Conservation (phyloP, 23 tunicate genomes). For the Styela plicata region DNA sequence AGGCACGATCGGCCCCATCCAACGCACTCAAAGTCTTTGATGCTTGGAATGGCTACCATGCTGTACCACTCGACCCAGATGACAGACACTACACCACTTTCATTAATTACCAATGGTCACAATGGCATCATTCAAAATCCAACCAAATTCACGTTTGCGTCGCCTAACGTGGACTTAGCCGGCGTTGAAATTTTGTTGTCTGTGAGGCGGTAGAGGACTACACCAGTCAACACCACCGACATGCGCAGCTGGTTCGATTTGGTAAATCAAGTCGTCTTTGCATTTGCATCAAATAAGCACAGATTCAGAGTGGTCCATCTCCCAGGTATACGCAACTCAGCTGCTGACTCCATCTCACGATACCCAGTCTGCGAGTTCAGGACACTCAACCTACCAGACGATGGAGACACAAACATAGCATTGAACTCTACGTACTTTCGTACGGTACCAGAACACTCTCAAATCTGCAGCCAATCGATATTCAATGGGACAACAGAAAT, state of each 20-base stretch:
- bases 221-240: neutral
- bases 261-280: neutral
- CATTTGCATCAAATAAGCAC: neutral
- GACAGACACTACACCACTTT: slow-evolving; percentile 16
- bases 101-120: slow-evolving; percentile 12
- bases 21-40: slow-evolving; percentile 30
- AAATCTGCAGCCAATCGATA: neutral
- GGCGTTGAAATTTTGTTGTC: neutral
- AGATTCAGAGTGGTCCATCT: neutral
- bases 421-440: neutral
- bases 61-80: slow-evolving; percentile 11
- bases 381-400: neutral
- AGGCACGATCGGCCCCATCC: slow-evolving; percentile 17
- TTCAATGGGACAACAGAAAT: neutral
- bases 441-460: neutral
- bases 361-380: neutral
- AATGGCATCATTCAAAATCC: neutral
- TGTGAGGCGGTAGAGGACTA: neutral
- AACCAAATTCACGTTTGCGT: neutral
- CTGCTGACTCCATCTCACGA: neutral
- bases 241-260: neutral
- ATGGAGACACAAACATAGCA: neutral
- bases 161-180: neutral
- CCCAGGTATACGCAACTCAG: neutral
- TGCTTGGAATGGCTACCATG: slow-evolving; percentile 46